Evolutionary conservation across 2,888 invertebrate genomes (phyloP).

Genomic region (Drosophila formosana): DNA sequence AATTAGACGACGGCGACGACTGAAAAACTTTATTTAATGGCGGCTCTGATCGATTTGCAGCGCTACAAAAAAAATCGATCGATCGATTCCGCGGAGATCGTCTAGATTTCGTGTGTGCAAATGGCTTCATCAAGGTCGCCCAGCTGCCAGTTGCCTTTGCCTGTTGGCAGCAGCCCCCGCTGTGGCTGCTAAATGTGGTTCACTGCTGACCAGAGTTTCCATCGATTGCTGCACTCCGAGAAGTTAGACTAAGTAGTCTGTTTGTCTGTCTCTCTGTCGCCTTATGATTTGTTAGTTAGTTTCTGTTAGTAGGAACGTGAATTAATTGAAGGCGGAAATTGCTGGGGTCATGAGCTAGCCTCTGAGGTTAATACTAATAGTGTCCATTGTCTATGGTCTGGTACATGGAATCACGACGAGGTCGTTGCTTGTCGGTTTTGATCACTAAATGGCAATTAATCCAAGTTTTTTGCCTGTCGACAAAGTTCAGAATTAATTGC

Average conservation of each 20-base stretch:
- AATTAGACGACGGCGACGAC: constrained; percentile 52
- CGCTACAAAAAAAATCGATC: constrained; percentile 35
- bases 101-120: constrained; percentile 50
- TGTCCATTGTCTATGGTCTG: constrained; percentile 32
- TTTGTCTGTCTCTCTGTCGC: background rate
- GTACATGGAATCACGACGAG: constrained; percentile 36
- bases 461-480: constrained; percentile 34
- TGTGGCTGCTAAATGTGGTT: constrained; percentile 54
- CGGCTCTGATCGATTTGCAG: constrained; percentile 68
- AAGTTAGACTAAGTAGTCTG: constrained; percentile 1
- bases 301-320: constrained; percentile 38
- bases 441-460: constrained; percentile 51
- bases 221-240: constrained; percentile 14
- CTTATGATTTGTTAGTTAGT: constrained; percentile 43
- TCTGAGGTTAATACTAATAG: constrained; percentile 46
- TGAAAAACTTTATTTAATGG: constrained; percentile 50
- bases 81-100: constrained; percentile 57
- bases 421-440: constrained; percentile 21
- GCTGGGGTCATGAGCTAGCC: constrained; percentile 51
- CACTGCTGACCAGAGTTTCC: constrained; percentile 31
- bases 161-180: constrained; percentile 1
- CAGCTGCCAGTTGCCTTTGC: constrained; percentile 56
- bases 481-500: constrained; percentile 44
- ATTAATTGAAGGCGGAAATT: constrained; percentile 67
- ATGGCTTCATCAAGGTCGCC: constrained; percentile 64